Evolutionary conservation across 2,888 invertebrate genomes (phyloP).

Genomic region (Lithophane leautieri): DNA sequence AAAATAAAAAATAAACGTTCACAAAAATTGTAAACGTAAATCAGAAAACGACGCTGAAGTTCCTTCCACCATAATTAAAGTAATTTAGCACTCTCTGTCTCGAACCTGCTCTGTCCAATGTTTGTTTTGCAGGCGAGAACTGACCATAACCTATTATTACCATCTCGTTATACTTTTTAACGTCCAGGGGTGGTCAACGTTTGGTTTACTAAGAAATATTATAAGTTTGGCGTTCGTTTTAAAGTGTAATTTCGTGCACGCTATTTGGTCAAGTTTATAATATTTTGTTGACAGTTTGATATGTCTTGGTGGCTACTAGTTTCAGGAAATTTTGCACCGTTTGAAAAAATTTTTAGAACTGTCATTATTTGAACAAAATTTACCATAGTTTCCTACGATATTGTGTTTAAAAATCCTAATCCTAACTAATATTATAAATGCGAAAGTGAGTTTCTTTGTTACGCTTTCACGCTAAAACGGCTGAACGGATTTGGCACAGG

Average conservation of each 20-base stretch:
- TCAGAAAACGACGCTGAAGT: slow-evolving; percentile 67
- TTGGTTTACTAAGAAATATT: slow-evolving; percentile 61
- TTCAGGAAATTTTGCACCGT: not conserved
- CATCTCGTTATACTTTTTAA: slow-evolving; percentile 87
- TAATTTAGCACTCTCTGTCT: slow-evolving; percentile 84
- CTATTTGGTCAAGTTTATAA: slow-evolving; percentile 10
- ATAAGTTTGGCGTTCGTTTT: slow-evolving; percentile 37
- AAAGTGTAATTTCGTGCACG: slow-evolving; percentile 45
- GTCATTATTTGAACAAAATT: not conserved
- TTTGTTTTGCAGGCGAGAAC: slow-evolving; percentile 91
- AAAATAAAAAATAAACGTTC: slow-evolving; percentile 56
- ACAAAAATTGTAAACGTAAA: slow-evolving; percentile 65
- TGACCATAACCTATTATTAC: slow-evolving; percentile 89
- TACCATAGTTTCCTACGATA: not conserved
- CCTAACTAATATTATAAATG: too few relatives aligned
- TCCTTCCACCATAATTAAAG: slow-evolving; percentile 79
- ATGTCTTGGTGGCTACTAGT: slow-evolving; percentile 2
- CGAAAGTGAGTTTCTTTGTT: too few relatives aligned
- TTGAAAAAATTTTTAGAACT: not conserved
- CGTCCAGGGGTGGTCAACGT: slow-evolving; percentile 79
- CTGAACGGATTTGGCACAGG: too few relatives aligned
- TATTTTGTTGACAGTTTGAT: slow-evolving; percentile 30
- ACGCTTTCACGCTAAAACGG: too few relatives aligned
- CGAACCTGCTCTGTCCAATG: slow-evolving; percentile 83
- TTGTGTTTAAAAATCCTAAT: not conserved